A percentile compares a stretch with the other conserved stretches of the same genome.
phyloP scores from a whole-genome alignment of 2,113 vertebrate genomes.

The Microcebus lehilahytsara region DNA sequence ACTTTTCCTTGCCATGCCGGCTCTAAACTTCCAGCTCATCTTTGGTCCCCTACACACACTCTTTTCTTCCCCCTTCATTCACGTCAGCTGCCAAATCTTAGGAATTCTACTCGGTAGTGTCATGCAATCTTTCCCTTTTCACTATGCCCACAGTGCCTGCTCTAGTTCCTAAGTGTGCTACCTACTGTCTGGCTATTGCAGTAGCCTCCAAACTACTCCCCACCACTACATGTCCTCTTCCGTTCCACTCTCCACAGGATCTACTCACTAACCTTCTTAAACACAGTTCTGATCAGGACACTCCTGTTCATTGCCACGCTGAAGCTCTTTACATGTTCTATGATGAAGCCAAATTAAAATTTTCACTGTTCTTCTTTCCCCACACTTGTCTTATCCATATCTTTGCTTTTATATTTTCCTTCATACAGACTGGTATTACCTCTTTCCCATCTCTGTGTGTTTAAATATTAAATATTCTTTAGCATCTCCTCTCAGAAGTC shows the following conservation, averaged over 20 bases:
- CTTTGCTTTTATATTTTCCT: not conserved
- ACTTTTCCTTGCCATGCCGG: not conserved
- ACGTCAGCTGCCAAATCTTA: not conserved
- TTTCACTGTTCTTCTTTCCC: not conserved
- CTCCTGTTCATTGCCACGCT: not conserved
- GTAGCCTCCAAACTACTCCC: not conserved
- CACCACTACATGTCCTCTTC: not conserved
- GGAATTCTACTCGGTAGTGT: not conserved
- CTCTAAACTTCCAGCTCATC: not conserved
- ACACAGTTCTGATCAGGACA: not conserved
- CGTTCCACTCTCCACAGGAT: not conserved
- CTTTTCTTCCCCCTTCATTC: not conserved
- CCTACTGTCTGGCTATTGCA: not conserved
- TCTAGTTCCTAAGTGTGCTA: not conserved
- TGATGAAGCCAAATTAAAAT: not conserved
- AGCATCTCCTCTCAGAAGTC: not conserved
- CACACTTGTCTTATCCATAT: not conserved
- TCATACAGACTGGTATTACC: not conserved
- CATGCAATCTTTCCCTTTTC: not conserved
- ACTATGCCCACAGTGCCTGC: not conserved
- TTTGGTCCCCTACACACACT: not conserved
- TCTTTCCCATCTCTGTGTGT: not conserved
- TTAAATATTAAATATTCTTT: not conserved
- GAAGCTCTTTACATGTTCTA: not conserved
- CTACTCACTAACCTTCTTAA: not conserved